Evolutionary conservation across 2,888 invertebrate species (phyloP).

Genomic region (Hermaeophaga mercurialis): DNA sequence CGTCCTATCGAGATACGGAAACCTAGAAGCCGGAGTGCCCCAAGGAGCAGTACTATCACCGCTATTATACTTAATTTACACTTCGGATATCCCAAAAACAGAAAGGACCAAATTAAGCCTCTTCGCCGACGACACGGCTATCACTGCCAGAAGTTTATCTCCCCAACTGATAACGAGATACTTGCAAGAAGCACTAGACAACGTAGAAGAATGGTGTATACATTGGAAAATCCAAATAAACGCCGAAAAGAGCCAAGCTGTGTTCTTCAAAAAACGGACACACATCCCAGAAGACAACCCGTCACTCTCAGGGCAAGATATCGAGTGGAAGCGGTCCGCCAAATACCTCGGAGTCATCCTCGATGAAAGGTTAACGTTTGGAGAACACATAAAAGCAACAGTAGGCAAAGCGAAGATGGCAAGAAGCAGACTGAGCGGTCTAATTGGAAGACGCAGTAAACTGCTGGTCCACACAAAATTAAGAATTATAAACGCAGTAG

Average conservation of each 20-base stretch:
- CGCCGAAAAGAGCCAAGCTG: slow-evolving; percentile 7
- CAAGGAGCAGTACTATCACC: slow-evolving; percentile 28
- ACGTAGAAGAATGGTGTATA: slow-evolving; percentile 7
- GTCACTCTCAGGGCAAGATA: neutral
- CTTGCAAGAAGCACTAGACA: slow-evolving; percentile 2
- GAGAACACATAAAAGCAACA: too few relatives aligned
- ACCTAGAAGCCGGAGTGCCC: too few relatives aligned
- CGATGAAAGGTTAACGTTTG: too few relatives aligned
- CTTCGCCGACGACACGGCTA: slow-evolving; percentile 30
- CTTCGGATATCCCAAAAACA: slow-evolving; percentile 12
- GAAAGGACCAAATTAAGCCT: too few relatives aligned
- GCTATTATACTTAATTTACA: slow-evolving; percentile 11
- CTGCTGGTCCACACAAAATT: too few relatives aligned
- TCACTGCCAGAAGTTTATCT: neutral
- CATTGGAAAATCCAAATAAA: slow-evolving; percentile 11
- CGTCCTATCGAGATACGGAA: neutral
- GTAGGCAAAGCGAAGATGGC: too few relatives aligned
- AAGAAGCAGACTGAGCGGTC: too few relatives aligned
- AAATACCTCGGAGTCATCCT: slow-evolving; percentile 16
- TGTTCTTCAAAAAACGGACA: slow-evolving; percentile 1
- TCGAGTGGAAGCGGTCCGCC: neutral
- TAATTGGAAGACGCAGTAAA: too few relatives aligned
- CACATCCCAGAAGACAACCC: neutral
- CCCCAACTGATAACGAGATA: neutral
- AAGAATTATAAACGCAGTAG: too few relatives aligned